Evolutionary conservation across 2,113 vertebrate genomes (phyloP).

Genomic region (Rhegmatorhina hoffmannsi): DNA sequence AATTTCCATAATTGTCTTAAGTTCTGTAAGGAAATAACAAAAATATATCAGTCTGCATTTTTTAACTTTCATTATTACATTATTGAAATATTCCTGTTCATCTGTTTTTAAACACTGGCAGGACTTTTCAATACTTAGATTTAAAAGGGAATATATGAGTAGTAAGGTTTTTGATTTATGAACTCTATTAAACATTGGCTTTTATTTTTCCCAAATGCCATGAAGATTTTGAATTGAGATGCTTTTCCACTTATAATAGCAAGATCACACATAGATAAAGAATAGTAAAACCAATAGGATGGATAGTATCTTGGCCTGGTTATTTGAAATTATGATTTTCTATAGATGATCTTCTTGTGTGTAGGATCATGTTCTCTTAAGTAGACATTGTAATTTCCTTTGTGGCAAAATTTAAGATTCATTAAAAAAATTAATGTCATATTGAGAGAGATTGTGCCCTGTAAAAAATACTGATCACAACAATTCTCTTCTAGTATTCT

Average conservation of each 20-base stretch:
- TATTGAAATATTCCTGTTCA: neutral
- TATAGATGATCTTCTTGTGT: neutral
- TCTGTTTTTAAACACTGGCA: neutral
- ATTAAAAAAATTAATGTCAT: neutral
- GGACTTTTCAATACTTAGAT: neutral
- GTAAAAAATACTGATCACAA: neutral
- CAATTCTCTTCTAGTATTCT: neutral
- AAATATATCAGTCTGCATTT: neutral
- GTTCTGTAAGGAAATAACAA: neutral
- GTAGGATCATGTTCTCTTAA: neutral
- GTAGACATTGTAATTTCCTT: neutral
- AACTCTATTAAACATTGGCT: neutral
- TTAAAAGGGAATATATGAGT: neutral
- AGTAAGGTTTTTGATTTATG: neutral
- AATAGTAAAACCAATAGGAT: neutral
- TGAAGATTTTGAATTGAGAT: neutral
- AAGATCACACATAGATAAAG: neutral
- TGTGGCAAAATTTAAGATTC: neutral
- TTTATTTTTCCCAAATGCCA: neutral
- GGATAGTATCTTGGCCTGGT: neutral
- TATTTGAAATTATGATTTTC: neutral
- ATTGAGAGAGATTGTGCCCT: neutral
- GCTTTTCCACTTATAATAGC: neutral
- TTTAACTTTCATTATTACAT: neutral
- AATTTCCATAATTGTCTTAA: neutral